These are phyloP conservation scores for Ibidorhyncha struthersii DNA, from an alignment of 2,113 vertebrate genomes.

Conservation along the genomic window DNA sequence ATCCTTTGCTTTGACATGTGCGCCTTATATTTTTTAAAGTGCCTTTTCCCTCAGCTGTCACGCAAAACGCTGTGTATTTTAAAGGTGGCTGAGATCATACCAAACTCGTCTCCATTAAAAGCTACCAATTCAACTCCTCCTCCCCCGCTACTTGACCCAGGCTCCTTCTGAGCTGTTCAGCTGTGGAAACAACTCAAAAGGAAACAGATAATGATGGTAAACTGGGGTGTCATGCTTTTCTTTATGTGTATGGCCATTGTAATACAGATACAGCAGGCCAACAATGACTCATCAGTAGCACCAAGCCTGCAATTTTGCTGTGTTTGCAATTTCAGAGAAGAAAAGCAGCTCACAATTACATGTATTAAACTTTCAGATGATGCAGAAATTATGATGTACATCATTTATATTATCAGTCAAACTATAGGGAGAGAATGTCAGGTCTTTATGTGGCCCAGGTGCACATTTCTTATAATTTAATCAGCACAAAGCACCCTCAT, in stretches of 20 bases:
- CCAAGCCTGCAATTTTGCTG: slow-evolving; percentile 50
- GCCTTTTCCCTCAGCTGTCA: background rate
- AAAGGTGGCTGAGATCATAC: background rate
- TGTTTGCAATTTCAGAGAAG: slow-evolving; percentile 33
- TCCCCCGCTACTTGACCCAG: background rate
- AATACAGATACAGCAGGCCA: background rate
- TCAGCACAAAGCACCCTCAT: slow-evolving; percentile 57
- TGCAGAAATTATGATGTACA: slow-evolving; percentile 45
- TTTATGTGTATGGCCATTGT: background rate
- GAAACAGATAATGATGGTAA: background rate
- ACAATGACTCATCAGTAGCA: slow-evolving; percentile 47
- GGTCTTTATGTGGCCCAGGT: slow-evolving; percentile 24
- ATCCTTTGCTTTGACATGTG: background rate
- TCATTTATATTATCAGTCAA: slow-evolving; percentile 31
- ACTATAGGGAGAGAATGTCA: background rate
- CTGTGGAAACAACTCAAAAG: background rate
- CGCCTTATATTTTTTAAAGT: background rate
- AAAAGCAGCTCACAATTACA: slow-evolving; percentile 54
- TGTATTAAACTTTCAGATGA: slow-evolving; percentile 51
- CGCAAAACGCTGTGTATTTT: background rate
- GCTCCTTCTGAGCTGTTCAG: background rate
- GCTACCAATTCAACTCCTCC: background rate
- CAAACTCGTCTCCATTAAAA: background rate
- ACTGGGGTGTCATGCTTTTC: background rate
- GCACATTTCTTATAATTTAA: slow-evolving; percentile 58